phyloP scores from a whole-genome alignment of 2,888 invertebrate species.

The Teleogryllus oceanicus region DNA sequence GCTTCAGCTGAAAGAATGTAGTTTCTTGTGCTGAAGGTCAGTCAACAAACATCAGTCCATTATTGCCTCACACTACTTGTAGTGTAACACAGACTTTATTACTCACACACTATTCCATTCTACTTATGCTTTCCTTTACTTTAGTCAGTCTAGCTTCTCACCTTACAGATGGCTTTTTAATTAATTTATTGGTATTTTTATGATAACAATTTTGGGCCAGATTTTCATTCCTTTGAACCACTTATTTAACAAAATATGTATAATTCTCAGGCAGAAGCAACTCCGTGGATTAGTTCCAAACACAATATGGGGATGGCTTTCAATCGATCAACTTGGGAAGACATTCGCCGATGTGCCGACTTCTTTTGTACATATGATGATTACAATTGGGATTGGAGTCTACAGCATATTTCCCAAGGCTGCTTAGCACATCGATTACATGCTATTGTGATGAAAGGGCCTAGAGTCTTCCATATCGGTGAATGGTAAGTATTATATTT shows the following conservation, averaged over 20 bases:
- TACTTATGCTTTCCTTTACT: no score
- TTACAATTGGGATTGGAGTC: conserved; percentile 99
- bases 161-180: no score
- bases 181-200: no score
- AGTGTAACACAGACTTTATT: no score
- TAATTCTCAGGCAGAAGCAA: conserved; percentile 72
- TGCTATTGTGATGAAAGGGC: conserved; percentile 86
- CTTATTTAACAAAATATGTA: no score
- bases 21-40: no score
- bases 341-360: conserved; percentile 73
- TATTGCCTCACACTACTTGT: no score
- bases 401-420: conserved; percentile 86
- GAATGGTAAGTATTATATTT: conserved; percentile 72
- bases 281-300: conserved; percentile 93
- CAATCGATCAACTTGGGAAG: conserved; percentile 81
- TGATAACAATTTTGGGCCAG: no score
- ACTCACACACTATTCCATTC: no score
- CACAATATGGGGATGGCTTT: conserved; percentile 99
- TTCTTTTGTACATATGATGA: conserved; percentile 96
- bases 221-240: no score
- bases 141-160: no score
- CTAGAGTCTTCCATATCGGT: conserved; percentile 96
- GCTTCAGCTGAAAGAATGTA: neutral
- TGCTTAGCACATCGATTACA: conserved; percentile 72
- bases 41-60: no score